phyloP scores from a whole-genome alignment of 1,140 invertebrate genomes.

The Cataglyphis hispanica region DNA sequence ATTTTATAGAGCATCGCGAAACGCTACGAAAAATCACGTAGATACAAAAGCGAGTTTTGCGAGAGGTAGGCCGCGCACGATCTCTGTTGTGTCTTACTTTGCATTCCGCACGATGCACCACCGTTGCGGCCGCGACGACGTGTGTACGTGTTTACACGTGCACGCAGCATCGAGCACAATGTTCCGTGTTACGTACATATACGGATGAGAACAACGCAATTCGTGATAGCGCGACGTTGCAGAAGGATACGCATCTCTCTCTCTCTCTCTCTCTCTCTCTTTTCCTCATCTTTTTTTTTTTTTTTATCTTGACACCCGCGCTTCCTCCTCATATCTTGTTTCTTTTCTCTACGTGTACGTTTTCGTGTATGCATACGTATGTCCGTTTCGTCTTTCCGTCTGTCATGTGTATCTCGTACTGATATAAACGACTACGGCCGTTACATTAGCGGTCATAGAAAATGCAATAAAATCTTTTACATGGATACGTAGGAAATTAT shows the following conservation, averaged over 20 bases:
- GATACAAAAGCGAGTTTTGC: constrained; percentile 1
- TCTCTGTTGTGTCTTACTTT: constrained; percentile 59
- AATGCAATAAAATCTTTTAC: constrained; percentile 14
- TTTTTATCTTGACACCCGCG: constrained; percentile 4
- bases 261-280: neutral
- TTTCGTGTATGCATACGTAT: neutral
- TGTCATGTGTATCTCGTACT: constrained; percentile 4
- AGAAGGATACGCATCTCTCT: constrained; percentile 34
- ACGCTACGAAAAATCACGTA: constrained; percentile 37
- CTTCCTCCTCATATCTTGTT: constrained; percentile 26
- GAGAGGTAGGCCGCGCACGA: constrained; percentile 30
- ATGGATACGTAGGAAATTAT: neutral
- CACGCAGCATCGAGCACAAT: constrained; percentile 15
- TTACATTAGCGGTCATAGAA: constrained; percentile 9
- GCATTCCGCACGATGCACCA: constrained; percentile 63
- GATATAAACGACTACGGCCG: constrained; percentile 26
- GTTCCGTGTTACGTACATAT: constrained; percentile 53
- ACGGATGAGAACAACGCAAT: constrained; percentile 70
- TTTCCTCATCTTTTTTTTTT: constrained; percentile 19
- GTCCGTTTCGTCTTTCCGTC: neutral
- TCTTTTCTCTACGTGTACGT: constrained; percentile 4
- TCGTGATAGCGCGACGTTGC: constrained; percentile 64
- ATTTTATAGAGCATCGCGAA: constrained; percentile 26
- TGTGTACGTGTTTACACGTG: constrained; percentile 64
- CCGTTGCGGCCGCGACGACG: constrained; percentile 9